Percentiles rank a stretch among this genome's conserved stretches.
Conservation (phyloP, 2,888 invertebrate species). For the Lycocerus yunnanus region DNA sequence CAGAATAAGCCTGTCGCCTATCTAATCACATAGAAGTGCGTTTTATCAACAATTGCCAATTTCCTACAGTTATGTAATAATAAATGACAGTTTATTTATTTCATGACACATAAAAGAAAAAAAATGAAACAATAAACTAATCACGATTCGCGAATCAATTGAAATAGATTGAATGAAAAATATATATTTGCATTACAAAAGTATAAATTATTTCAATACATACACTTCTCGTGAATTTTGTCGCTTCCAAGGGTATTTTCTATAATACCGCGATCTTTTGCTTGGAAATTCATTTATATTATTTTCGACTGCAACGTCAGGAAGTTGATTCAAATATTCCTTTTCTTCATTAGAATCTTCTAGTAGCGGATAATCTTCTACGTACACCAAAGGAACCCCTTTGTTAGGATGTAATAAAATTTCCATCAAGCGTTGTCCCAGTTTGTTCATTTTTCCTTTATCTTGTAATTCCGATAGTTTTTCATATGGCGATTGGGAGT, state of each 20-base stretch:
- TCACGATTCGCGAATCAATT: neutral
- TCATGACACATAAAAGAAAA: too few relatives aligned
- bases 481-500: neutral
- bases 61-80: neutral
- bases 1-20: too few relatives aligned
- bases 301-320: constrained; percentile 11
- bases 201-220: constrained; percentile 14
- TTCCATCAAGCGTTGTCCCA: constrained; percentile 41
- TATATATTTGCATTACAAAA: neutral
- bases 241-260: constrained; percentile 67
- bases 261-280: constrained; percentile 63
- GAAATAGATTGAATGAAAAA: neutral
- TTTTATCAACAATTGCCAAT: neutral
- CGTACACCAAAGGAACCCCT: constrained; percentile 50
- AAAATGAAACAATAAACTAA: neutral
- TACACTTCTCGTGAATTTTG: constrained; percentile 56
- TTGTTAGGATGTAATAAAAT: constrained; percentile 46
- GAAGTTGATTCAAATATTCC: constrained; percentile 18
- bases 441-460: constrained; percentile 19
- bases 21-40: too few relatives aligned
- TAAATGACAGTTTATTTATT: neutral
- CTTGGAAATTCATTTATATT: constrained; percentile 30
- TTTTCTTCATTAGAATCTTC: constrained; percentile 12
- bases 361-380: constrained; percentile 41
- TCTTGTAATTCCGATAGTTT: neutral